phyloP scores from a whole-genome alignment of 1,140 invertebrate species.

The Microplitis mediator region DNA sequence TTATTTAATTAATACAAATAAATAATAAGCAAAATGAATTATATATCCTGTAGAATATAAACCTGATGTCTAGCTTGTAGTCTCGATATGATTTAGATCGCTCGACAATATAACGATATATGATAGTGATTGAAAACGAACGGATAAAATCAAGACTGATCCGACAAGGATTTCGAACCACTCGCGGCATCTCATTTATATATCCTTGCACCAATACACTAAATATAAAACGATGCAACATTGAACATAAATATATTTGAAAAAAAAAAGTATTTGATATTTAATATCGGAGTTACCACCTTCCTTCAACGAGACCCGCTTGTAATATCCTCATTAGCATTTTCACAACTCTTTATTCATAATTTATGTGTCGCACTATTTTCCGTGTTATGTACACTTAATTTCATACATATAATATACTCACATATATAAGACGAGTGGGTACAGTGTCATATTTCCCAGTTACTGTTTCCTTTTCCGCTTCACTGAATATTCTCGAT shows the following conservation, averaged over 20 bases:
- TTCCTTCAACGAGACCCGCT: neutral
- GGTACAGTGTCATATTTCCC: neutral
- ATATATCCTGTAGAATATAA: too few species aligned
- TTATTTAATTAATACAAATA: too few species aligned
- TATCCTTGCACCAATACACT: neutral
- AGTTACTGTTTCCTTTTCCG: neutral
- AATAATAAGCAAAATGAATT: too few species aligned
- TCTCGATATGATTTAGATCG: neutral
- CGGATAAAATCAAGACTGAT: neutral
- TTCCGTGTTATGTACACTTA: neutral
- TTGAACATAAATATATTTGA: too few species aligned
- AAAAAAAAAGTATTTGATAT: too few species aligned
- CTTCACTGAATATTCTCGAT: slow-evolving; percentile 1
- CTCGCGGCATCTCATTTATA: neutral
- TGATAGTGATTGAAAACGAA: neutral
- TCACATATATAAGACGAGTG: neutral
- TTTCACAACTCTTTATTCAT: neutral
- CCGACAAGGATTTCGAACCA: neutral
- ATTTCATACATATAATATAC: neutral
- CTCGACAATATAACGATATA: neutral
- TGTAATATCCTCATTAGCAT: neutral
- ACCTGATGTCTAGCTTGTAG: neutral
- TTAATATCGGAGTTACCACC: too few species aligned
- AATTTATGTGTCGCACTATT: neutral
- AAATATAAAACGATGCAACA: neutral